phyloP scores from a whole-genome alignment of 2,888 invertebrate species.

The Ormyrus rosae region DNA sequence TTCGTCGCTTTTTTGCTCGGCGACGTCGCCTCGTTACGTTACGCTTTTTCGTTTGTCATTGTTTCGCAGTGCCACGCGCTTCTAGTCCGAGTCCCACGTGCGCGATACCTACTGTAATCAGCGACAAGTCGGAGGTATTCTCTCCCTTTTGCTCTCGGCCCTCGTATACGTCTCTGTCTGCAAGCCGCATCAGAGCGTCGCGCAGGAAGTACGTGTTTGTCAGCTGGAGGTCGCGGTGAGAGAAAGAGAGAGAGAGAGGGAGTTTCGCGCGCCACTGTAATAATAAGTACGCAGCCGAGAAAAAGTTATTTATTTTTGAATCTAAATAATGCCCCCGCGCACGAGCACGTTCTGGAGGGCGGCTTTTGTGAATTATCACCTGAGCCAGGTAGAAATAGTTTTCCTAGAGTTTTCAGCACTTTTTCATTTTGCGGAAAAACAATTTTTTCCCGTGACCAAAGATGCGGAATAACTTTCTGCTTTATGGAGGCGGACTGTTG shows the following conservation, averaged over 20 bases:
- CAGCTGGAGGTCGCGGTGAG: not conserved
- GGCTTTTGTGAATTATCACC: constrained; percentile 3
- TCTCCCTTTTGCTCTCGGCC: constrained; percentile 1
- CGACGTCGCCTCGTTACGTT: constrained; percentile 56
- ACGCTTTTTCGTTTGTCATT: constrained; percentile 47
- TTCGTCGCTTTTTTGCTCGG: constrained; percentile 57
- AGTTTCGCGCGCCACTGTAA: too few relatives aligned
- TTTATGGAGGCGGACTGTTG: too few relatives aligned
- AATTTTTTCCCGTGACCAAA: not conserved
- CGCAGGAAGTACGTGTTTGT: constrained; percentile 16
- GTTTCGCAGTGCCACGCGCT: constrained; percentile 18
- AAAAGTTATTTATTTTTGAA: constrained; percentile 27
- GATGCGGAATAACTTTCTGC: too few relatives aligned
- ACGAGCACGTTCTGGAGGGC: not conserved
- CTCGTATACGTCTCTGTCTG: too few relatives aligned
- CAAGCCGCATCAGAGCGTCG: not conserved
- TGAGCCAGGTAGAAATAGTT: not conserved
- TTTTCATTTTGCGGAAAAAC: not conserved
- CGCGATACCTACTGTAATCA: constrained; percentile 44
- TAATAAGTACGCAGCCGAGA: not conserved
- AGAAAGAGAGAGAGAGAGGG: not conserved
- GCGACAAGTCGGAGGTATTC: constrained; percentile 6
- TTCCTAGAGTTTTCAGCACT: not conserved
- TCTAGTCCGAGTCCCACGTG: constrained; percentile 54
- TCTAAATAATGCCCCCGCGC: not conserved